phyloP scores from a whole-genome alignment of 2,113 vertebrate genomes.

The Amphiprion percula region DNA sequence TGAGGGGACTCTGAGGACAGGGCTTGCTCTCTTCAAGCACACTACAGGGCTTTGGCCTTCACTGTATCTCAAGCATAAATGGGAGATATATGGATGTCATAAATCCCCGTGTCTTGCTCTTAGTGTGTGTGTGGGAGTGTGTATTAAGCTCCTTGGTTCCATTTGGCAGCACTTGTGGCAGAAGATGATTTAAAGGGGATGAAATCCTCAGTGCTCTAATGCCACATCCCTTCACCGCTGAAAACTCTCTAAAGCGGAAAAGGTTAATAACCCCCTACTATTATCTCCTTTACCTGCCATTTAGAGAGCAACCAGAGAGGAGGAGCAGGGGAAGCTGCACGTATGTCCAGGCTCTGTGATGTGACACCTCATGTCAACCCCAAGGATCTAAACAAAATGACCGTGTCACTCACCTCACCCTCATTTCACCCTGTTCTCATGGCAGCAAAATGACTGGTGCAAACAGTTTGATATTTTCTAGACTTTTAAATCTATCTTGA shows the following conservation, averaged over 20 bases:
- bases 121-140: slow-evolving; percentile 29
- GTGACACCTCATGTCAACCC: not conserved
- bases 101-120: slow-evolving; percentile 64
- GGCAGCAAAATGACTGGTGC: not conserved
- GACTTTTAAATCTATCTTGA: not conserved
- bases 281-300: slow-evolving; percentile 67
- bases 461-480: not conserved
- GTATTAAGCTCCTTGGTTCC: slow-evolving; percentile 68
- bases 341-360: not conserved
- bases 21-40: slow-evolving; percentile 30
- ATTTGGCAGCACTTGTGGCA: slow-evolving; percentile 73
- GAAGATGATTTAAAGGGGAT: slow-evolving; percentile 79
- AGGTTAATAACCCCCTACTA: slow-evolving; percentile 76
- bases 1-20: slow-evolving; percentile 33
- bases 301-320: slow-evolving; percentile 54
- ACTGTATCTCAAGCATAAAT: slow-evolving; percentile 58
- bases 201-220: slow-evolving; percentile 63
- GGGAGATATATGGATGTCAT: slow-evolving; percentile 74
- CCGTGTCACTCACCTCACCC: not conserved
- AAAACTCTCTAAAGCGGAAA: slow-evolving; percentile 81
- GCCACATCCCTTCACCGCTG: slow-evolving; percentile 71
- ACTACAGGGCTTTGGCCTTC: slow-evolving; percentile 54
- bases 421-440: not conserved
- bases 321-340: slow-evolving; percentile 18
- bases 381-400: slow-evolving; percentile 7